These are phyloP conservation scores for Holcopasites calliopsidis DNA, from an alignment of 1,140 invertebrate species.

Conservation along the genomic window DNA sequence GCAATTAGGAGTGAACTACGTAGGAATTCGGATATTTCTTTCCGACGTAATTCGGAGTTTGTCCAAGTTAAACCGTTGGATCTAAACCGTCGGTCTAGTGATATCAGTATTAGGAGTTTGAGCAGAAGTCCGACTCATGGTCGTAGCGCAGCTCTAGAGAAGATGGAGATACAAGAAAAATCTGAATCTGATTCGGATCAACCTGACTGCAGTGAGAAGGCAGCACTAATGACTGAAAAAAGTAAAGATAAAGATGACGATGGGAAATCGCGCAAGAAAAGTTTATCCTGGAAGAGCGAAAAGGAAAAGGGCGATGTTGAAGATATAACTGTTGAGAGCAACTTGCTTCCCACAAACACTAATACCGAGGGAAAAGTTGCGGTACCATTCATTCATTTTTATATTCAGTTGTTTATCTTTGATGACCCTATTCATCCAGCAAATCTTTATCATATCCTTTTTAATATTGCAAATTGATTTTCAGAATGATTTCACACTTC, in stretches of 20 bases:
- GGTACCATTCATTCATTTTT: constrained; percentile 33
- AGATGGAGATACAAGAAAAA: constrained; percentile 67
- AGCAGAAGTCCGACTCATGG: constrained; percentile 72
- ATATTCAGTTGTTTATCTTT: background rate
- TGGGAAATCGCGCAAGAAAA: constrained; percentile 70
- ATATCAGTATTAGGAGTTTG: constrained; percentile 71
- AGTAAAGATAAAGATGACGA: constrained; percentile 63
- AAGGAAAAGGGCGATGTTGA: constrained; percentile 69
- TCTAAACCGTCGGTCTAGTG: constrained; percentile 71
- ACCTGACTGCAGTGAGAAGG: constrained; percentile 73
- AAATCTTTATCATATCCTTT: background rate
- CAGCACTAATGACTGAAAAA: constrained; percentile 71
- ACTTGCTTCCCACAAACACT: constrained; percentile 69
- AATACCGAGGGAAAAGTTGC: constrained; percentile 58
- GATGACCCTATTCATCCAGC: too few species aligned
- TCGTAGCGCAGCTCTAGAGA: constrained; percentile 59
- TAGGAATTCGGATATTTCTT: constrained; percentile 70
- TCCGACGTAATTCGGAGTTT: constrained; percentile 69
- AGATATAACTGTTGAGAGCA: constrained; percentile 75
- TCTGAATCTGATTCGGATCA: constrained; percentile 76
- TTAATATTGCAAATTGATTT: constrained; percentile 33
- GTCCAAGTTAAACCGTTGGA: constrained; percentile 67
- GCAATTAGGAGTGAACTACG: constrained; percentile 63
- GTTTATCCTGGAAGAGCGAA: constrained; percentile 73
- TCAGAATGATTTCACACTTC: constrained; percentile 77